A percentile compares a stretch with the other conserved stretches of the same genome.
phyloP scores from a whole-genome alignment of 2,888 invertebrate genomes.

The Chrysotoxum bicinctum region DNA sequence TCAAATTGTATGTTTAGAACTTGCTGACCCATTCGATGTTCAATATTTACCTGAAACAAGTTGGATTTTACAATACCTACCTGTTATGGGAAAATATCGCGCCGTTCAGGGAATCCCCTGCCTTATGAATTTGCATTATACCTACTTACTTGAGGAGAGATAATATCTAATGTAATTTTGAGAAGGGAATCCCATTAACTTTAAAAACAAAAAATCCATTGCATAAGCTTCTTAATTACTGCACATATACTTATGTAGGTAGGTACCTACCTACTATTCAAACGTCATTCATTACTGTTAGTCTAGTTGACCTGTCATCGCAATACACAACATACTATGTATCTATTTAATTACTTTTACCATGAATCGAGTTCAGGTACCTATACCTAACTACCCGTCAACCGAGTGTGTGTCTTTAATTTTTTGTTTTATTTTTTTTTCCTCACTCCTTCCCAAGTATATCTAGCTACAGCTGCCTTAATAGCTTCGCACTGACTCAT shows the following conservation, averaged over 20 bases:
- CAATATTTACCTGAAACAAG: neutral
- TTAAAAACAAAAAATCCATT: neutral
- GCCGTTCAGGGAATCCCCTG: conserved; percentile 33
- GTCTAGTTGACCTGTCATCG: conserved; percentile 18
- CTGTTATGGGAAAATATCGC: neutral
- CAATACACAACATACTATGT: no score
- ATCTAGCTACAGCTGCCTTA: conserved; percentile 12
- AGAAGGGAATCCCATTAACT: conserved; percentile 40
- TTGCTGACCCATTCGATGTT: conserved; percentile 12
- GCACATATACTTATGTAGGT: conserved; percentile 11
- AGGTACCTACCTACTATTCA: neutral
- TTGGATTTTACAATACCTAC: neutral
- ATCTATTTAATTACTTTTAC: conserved; percentile 46
- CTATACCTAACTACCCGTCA: conserved; percentile 2
- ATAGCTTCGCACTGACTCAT: conserved; percentile 65
- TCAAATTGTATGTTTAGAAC: conserved; percentile 37
- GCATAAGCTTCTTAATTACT: conserved; percentile 54
- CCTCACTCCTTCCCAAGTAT: conserved; percentile 15
- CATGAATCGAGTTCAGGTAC: conserved; percentile 65
- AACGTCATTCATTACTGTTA: conserved; percentile 42
- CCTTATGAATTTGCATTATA: neutral
- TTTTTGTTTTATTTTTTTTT: conserved; percentile 12
- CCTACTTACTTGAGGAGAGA: neutral
- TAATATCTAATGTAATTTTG: no score
- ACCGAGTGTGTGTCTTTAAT: conserved; percentile 41